Evolutionary conservation across 2,113 vertebrate species (phyloP).

Genomic region (Tichodroma muraria): DNA sequence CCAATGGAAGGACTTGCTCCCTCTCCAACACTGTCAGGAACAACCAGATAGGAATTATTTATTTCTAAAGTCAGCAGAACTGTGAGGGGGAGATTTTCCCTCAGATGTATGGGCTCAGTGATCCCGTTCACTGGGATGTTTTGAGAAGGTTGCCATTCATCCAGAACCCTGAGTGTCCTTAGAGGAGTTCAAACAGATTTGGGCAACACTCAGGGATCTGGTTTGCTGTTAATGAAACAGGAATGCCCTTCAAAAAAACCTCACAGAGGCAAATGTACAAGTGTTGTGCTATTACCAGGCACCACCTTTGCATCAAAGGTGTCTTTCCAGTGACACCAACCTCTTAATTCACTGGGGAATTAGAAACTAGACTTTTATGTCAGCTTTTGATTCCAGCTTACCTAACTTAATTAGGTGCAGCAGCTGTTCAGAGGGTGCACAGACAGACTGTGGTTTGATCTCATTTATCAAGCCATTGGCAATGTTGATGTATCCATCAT

Average conservation of each 20-base stretch:
- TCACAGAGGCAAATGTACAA: background rate
- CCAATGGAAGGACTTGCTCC: background rate
- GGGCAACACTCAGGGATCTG: background rate
- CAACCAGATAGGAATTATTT: background rate
- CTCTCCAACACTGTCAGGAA: background rate
- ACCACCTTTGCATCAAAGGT: background rate
- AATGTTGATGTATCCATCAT: constrained; percentile 95
- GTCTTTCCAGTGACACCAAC: background rate
- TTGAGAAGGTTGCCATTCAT: background rate
- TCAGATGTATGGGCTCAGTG: background rate
- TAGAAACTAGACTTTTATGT: background rate
- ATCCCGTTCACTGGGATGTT: background rate
- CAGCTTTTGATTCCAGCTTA: constrained; percentile 45
- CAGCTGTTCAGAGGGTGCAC: constrained; percentile 94
- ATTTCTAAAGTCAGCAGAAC: background rate
- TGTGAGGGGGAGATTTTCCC: background rate
- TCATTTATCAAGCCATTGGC: constrained; percentile 93
- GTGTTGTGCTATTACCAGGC: background rate
- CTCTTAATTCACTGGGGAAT: background rate
- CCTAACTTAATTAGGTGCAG: constrained; percentile 96
- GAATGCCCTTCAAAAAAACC: background rate
- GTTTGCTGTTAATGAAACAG: background rate
- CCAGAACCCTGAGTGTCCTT: background rate
- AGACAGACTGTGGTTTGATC: constrained; percentile 89
- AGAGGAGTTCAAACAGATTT: background rate